phyloP scores from a whole-genome alignment of 2,888 invertebrate genomes.

The Drosophila limbata region DNA sequence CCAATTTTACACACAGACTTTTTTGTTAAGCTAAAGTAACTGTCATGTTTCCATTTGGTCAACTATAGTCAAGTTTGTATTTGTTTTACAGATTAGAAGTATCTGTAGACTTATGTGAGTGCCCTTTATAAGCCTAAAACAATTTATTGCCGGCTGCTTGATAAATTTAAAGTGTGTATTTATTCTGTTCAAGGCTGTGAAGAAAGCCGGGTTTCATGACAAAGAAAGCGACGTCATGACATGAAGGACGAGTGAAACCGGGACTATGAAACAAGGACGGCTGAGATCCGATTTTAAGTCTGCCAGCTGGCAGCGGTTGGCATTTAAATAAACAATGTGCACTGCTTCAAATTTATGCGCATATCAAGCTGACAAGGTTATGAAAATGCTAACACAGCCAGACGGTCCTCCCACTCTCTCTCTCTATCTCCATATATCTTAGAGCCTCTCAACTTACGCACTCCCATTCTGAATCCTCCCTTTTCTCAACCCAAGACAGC shows the following conservation, averaged over 20 bases:
- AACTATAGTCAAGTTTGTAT: conserved; percentile 2
- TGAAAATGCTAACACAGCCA: conserved; percentile 74
- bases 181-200: conserved; percentile 10
- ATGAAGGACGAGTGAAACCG: conserved; percentile 16
- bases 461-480: not conserved
- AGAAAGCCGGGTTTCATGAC: conserved; percentile 1
- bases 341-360: conserved; percentile 80
- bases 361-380: conserved; percentile 81
- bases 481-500: not conserved
- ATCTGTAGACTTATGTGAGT: conserved; percentile 6
- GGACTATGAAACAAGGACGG: conserved; percentile 17
- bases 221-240: conserved; percentile 3
- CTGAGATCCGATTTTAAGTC: conserved; percentile 34
- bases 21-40: not conserved
- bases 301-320: conserved; percentile 56
- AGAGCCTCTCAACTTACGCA: not conserved
- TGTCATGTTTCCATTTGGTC: conserved; percentile 8
- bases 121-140: conserved; percentile 18
- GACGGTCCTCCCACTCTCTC: conserved; percentile 7
- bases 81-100: conserved; percentile 5
- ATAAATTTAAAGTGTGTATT: conserved; percentile 34
- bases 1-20: not conserved
- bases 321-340: conserved; percentile 81
- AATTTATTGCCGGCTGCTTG: conserved; percentile 47
- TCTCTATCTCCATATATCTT: not conserved